A percentile compares a stretch with the other conserved stretches of the same genome.
Evolutionary conservation across 2,113 vertebrate species (phyloP).

Genomic region (Odontesthes bonariensis): DNA sequence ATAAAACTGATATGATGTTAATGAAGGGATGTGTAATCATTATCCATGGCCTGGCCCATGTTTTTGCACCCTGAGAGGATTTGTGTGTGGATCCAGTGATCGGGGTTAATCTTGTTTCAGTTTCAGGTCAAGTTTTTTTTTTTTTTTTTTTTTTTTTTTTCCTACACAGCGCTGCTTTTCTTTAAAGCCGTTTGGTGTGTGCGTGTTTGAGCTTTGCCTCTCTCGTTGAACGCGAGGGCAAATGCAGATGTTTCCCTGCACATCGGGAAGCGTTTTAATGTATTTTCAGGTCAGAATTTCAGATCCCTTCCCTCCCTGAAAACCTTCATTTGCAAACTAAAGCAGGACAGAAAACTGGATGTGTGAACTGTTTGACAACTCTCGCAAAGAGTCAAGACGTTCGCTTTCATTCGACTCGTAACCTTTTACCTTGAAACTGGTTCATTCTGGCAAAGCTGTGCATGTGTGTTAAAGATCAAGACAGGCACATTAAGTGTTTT

Average conservation of each 20-base stretch:
- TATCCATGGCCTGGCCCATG: slow-evolving; percentile 51
- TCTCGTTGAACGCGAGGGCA: slow-evolving; percentile 5
- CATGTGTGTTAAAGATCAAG: slow-evolving; percentile 13
- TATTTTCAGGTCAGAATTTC: slow-evolving; percentile 30
- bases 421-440: slow-evolving; percentile 7
- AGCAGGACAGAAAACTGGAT: not conserved
- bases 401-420: not conserved
- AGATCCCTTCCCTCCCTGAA: slow-evolving; percentile 5
- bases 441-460: slow-evolving; percentile 14
- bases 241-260: slow-evolving; percentile 7
- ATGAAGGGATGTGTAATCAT: slow-evolving; percentile 69
- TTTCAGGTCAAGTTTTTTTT: slow-evolving; percentile 61
- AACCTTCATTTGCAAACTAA: slow-evolving; percentile 39
- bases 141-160: too few species aligned
- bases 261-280: slow-evolving; percentile 17
- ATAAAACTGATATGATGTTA: slow-evolving; percentile 68
- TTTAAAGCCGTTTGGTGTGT: slow-evolving; percentile 18
- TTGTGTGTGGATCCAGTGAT: slow-evolving; percentile 49
- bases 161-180: slow-evolving; percentile 17
- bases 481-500: not conserved
- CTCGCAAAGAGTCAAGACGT: not conserved
- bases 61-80: slow-evolving; percentile 65
- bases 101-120: slow-evolving; percentile 69
- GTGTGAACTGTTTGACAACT: slow-evolving; percentile 12
- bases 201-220: slow-evolving; percentile 2